These are phyloP conservation scores for Semaprochilodus insignis DNA, from an alignment of 2,797 vertebrate genomes.

Conservation along the genomic window DNA sequence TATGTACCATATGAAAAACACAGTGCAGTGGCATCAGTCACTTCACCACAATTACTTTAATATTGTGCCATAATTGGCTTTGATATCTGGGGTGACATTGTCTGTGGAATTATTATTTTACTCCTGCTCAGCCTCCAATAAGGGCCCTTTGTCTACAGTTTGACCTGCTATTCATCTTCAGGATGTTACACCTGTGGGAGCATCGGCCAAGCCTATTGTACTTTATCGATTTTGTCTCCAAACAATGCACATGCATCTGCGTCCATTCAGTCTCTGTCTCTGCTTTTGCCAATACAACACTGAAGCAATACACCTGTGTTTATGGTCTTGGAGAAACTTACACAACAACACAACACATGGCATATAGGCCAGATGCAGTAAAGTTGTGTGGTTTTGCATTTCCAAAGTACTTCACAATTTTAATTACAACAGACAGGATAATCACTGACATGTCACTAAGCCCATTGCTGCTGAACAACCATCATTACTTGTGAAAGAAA, in stretches of 20 bases:
- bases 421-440: too few species aligned
- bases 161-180: constrained; percentile 42
- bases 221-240: constrained; percentile 22
- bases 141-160: constrained; percentile 33
- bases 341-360: not conserved
- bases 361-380: not conserved
- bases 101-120: constrained; percentile 27
- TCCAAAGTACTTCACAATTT: too few species aligned
- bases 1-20: not conserved
- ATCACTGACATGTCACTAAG: too few species aligned
- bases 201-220: constrained; percentile 26
- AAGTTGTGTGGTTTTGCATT: too few species aligned
- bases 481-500: too few species aligned
- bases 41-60: not conserved
- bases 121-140: constrained; percentile 44
- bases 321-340: not conserved
- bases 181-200: constrained; percentile 16
- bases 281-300: not conserved
- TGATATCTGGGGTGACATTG: constrained; percentile 2
- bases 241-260: constrained; percentile 10
- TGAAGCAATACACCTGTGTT: not conserved
- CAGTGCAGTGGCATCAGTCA: not conserved
- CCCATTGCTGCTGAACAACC: too few species aligned
- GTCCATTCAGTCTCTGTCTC: constrained; percentile 1
- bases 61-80: not conserved